Evolutionary conservation across 2,888 invertebrate genomes (phyloP), one percentile per base, ranked within the genome.

Genomic region (Achlya flavicornis): DNA sequence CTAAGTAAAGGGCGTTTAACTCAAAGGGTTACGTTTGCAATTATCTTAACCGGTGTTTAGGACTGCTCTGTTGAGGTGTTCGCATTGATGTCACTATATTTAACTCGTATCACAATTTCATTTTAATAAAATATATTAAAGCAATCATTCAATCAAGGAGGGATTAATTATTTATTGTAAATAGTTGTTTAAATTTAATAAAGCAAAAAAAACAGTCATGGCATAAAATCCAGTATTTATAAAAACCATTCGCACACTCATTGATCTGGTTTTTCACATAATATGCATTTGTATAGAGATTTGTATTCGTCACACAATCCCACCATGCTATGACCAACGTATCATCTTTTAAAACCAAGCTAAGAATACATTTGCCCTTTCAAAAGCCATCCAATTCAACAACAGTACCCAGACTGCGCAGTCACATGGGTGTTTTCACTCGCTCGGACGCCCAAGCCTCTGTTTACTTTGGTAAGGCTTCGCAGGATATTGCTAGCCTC

Each of bases 401-500:
- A 4, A 19, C 53, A 8, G 2, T 53, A 19, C 16, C 53, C 53
- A 53, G 19, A 53, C 53, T 53, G 0, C 53, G 0, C 53, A 46
- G 10, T 10, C 46, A 46, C 46, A n/a, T n/a, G 14, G 46, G 69
- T 83, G 80, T 85, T 85, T 79, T 78, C 68, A 67, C 72, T 63
- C 80, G 77, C 73, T 75, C 76, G 77, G 77, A 79, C 78, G 77
- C 77, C 70, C 53, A 53, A 14, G 60, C 68, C 59, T n/a, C 64
- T 77, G 80, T 87, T 86, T 86, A 77, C 81, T 72, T 75, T 77
- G 79, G 71, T 12, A 67, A 69, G 63, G 64, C 63, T 61, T 67
- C 64, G 64, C 80, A 83, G 86, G 86, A 87, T 88, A 88, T 87
- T 86, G 76, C 84, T 72, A 67, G 81, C 86, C 84, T 66, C 72